Conservation (phyloP, 92 coral and sea anemone genomes). For the Muricea muricata region DNA sequence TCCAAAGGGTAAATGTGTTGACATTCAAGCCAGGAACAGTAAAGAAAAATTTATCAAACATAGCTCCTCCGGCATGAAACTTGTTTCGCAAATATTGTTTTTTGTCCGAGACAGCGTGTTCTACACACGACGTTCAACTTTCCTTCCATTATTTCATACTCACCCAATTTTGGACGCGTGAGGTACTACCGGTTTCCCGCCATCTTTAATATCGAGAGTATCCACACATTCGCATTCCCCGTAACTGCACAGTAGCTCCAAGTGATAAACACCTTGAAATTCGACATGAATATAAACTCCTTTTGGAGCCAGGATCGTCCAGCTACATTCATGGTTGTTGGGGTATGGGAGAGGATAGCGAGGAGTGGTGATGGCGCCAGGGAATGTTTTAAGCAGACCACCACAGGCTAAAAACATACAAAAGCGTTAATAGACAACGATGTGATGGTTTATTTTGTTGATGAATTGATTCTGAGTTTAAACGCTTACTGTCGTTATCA, state of each 20-base stretch:
- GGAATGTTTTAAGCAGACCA: constrained; percentile 42
- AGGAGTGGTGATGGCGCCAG: constrained; percentile 79
- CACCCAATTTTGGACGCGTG: constrained; percentile 48
- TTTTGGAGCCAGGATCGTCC: constrained; percentile 69
- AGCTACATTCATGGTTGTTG: constrained; percentile 74
- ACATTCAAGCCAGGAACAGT: too few relatives aligned
- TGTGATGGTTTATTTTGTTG: neutral
- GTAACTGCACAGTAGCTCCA: constrained; percentile 63
- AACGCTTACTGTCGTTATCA: constrained; percentile 64
- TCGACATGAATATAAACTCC: constrained; percentile 72
- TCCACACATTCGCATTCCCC: constrained; percentile 67
- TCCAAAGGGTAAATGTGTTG: too few relatives aligned
- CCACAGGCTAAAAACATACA: constrained; percentile 73
- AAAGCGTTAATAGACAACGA: neutral
- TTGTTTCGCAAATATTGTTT: too few relatives aligned
- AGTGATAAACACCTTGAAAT: constrained; percentile 56
- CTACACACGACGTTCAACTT: neutral
- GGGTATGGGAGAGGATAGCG: constrained; percentile 86
- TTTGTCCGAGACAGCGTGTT: too few relatives aligned
- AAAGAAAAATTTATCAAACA: too few relatives aligned
- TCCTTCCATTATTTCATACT: constrained; percentile 44
- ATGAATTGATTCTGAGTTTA: neutral
- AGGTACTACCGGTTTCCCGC: constrained; percentile 74
- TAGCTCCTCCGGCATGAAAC: too few relatives aligned
- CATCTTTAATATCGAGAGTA: constrained; percentile 84